Conservation (phyloP, 1,140 invertebrate genomes). For the Potamilus streckersoni region DNA sequence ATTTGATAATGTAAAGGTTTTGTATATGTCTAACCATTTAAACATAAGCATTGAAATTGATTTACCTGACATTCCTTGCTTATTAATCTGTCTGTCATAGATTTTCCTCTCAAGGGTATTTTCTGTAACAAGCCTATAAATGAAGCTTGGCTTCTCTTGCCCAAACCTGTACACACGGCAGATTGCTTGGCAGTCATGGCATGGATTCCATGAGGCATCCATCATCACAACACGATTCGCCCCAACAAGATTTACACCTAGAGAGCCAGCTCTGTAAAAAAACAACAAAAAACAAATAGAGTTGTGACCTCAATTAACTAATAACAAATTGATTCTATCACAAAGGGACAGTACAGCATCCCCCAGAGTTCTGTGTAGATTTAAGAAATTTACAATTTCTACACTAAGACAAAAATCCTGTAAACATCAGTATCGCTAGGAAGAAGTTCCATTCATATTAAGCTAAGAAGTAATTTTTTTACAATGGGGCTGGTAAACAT, state of each 20-base stretch:
- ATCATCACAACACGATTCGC: constrained; percentile 98
- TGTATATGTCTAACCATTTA: not conserved
- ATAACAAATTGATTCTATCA: too few species aligned
- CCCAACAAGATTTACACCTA: constrained; percentile 96
- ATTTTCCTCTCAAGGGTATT: constrained; percentile 98
- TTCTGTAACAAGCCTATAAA: constrained; percentile 96
- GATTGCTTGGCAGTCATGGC: constrained; percentile 98
- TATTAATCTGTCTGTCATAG: constrained; percentile 97
- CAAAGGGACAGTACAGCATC: too few species aligned
- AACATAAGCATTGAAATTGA: not conserved
- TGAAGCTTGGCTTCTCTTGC: constrained; percentile 92
- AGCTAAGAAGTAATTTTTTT: too few species aligned
- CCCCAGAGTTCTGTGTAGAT: too few species aligned
- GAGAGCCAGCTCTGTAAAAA: constrained; percentile 84
- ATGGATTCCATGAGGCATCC: constrained; percentile 99
- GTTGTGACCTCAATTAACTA: not conserved
- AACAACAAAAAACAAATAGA: not conserved
- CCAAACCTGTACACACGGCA: constrained; percentile 98
- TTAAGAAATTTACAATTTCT: too few species aligned
- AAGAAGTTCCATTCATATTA: too few species aligned
- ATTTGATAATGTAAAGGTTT: not conserved
- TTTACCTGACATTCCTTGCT: constrained; percentile 87
- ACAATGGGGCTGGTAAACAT: too few species aligned
- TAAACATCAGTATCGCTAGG: too few species aligned
- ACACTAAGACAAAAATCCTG: too few species aligned